These are phyloP conservation scores for Agonopterix arenella DNA, from an alignment of 2,888 invertebrate genomes.

Conservation along the genomic window DNA sequence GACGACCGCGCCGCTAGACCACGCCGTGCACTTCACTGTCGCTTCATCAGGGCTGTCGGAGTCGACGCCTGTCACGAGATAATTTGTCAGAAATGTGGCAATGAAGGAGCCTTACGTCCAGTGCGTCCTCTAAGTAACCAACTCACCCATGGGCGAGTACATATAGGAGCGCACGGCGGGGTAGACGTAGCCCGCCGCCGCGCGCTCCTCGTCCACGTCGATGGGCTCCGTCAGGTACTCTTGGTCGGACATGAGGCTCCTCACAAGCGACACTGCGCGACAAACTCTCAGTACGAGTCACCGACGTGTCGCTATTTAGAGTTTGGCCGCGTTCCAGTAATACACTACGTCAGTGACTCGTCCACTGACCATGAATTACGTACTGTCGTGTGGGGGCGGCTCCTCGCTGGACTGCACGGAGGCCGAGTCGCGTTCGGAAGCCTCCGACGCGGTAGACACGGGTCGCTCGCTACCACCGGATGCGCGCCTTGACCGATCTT, in stretches of 20 bases:
- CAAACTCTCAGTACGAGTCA: slow-evolving; percentile 66
- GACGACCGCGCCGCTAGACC: slow-evolving; percentile 62
- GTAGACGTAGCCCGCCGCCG: slow-evolving; percentile 58
- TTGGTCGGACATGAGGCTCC: slow-evolving; percentile 73
- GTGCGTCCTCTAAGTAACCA: slow-evolving; percentile 7
- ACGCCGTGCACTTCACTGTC: slow-evolving; percentile 75
- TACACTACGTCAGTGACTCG: slow-evolving; percentile 67
- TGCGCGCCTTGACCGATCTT: slow-evolving; percentile 43
- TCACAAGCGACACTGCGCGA: slow-evolving; percentile 69
- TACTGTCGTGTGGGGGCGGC: slow-evolving; percentile 68
- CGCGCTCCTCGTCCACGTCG: slow-evolving; percentile 64
- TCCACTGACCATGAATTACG: slow-evolving; percentile 58
- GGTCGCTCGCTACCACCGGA: slow-evolving; percentile 66
- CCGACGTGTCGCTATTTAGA: slow-evolving; percentile 68
- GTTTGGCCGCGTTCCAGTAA: slow-evolving; percentile 70
- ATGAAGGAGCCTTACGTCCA: slow-evolving; percentile 36
- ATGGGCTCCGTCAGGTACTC: slow-evolving; percentile 69
- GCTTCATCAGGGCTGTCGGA: slow-evolving; percentile 80
- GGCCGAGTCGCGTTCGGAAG: slow-evolving; percentile 66
- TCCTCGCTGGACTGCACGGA: slow-evolving; percentile 73
- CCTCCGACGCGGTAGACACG: slow-evolving; percentile 65
- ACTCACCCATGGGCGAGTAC: slow-evolving; percentile 75
- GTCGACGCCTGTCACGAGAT: slow-evolving; percentile 73
- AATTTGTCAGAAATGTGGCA: slow-evolving; percentile 34
- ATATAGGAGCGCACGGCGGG: slow-evolving; percentile 74